Percentiles rank a stretch among this genome's conserved stretches.
phyloP scores from a whole-genome alignment of 2,797 vertebrate genomes.

The Chanos chanos region DNA sequence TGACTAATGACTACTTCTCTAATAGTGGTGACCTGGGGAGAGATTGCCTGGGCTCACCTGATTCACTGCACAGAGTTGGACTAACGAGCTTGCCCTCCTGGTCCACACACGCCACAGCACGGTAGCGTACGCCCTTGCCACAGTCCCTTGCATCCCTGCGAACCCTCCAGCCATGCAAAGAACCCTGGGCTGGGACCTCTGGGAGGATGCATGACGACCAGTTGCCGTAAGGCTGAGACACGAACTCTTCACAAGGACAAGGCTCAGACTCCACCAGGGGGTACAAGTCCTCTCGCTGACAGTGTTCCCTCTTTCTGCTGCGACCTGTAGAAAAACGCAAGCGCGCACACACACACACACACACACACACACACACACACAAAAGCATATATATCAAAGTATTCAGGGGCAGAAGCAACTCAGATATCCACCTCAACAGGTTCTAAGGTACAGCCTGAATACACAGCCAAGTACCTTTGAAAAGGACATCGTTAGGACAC shows the following conservation, averaged over 20 bases:
- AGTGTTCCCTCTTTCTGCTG: slow-evolving; percentile 89
- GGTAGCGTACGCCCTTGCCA: slow-evolving; percentile 79
- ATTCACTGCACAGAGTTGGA: slow-evolving; percentile 74
- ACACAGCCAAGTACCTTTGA: background rate
- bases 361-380: background rate
- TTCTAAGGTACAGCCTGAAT: background rate
- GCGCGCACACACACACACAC: background rate
- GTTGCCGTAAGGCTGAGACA: slow-evolving; percentile 82
- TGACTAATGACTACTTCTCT: slow-evolving; percentile 53
- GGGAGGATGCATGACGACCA: slow-evolving; percentile 89
- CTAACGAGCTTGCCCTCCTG: slow-evolving; percentile 73
- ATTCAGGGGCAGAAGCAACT: background rate
- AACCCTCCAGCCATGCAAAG: slow-evolving; percentile 52
- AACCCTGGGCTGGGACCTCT: slow-evolving; percentile 44
- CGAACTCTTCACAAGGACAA: slow-evolving; percentile 82
- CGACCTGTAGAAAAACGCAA: slow-evolving; percentile 70
- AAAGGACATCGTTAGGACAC: background rate
- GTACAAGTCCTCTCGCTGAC: slow-evolving; percentile 76
- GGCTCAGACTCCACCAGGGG: slow-evolving; percentile 79
- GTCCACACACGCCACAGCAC: slow-evolving; percentile 80
- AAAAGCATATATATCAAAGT: background rate
- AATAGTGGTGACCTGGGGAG: background rate
- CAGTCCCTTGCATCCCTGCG: slow-evolving; percentile 72
- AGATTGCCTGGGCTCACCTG: slow-evolving; percentile 71
- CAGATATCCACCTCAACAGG: background rate